phyloP scores from a whole-genome alignment of 2,888 invertebrate species.

The Himalopsyche kuldschensis region DNA sequence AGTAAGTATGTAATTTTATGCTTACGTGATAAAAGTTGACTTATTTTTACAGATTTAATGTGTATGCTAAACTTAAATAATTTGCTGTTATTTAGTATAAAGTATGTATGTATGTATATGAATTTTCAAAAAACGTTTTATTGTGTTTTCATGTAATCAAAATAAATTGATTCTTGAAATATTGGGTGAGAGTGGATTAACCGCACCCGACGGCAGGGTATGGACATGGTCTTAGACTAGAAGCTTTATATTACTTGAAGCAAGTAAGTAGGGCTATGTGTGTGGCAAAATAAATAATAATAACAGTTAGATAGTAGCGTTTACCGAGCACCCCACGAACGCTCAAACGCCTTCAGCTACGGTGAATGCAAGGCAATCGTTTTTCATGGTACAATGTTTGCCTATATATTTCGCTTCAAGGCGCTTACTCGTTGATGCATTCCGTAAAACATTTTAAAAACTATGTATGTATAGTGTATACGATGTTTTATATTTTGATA shows the following conservation, averaged over 20 bases:
- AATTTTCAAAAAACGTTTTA: no score
- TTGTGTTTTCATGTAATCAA: no score
- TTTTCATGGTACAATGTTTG: slow-evolving; percentile 18
- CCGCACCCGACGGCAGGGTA: no score
- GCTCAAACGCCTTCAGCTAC: slow-evolving; percentile 14
- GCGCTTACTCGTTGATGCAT: slow-evolving; percentile 5
- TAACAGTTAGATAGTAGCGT: neutral
- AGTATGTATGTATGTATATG: no score
- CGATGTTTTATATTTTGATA: neutral
- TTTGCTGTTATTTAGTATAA: no score
- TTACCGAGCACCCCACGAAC: neutral
- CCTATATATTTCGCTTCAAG: slow-evolving; percentile 8
- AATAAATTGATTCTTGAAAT: no score
- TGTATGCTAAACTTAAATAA: no score
- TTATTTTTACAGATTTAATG: no score
- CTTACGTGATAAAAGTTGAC: no score
- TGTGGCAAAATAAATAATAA: neutral
- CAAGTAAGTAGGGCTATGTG: neutral
- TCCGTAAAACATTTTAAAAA: neutral
- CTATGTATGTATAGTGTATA: neutral
- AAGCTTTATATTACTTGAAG: neutral
- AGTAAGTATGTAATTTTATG: no score
- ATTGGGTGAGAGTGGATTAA: no score
- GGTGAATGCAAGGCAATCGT: slow-evolving; percentile 16
- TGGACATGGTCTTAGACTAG: no score